Conservation (phyloP, 2,797 vertebrate species). For the Atherinosoma microstoma region DNA sequence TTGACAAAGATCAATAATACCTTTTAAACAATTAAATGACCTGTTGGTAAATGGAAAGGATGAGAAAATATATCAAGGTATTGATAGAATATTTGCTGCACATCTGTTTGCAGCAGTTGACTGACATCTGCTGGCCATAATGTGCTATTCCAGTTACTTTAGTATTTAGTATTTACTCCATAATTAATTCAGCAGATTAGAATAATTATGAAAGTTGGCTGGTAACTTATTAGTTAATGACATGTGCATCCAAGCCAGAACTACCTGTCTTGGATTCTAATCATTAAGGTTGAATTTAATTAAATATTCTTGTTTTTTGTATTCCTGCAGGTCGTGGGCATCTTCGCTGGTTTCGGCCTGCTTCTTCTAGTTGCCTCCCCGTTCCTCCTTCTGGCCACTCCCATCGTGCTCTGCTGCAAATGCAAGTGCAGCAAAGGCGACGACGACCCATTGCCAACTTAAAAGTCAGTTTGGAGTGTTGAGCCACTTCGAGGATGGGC, state of each 20-base stretch:
- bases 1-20: neutral
- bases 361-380: constrained; percentile 96
- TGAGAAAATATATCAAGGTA: neutral
- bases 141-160: constrained; percentile 11
- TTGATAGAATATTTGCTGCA: accelerated
- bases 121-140: constrained; percentile 39
- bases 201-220: neutral
- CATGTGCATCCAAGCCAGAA: neutral
- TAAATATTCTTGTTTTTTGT: neutral
- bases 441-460: constrained; percentile 95
- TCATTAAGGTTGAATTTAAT: neutral
- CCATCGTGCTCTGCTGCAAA: constrained; percentile 97
- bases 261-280: neutral
- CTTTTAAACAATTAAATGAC: neutral
- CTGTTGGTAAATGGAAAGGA: neutral
- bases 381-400: constrained; percentile 95
- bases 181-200: neutral
- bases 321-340: constrained; percentile 92
- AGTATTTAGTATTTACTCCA: neutral
- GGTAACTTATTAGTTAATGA: neutral
- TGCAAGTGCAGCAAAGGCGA: constrained; percentile 99
- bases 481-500: constrained; percentile 53
- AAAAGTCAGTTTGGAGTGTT: constrained; percentile 54
- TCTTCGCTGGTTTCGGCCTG: constrained; percentile 97
- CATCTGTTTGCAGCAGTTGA: neutral